Conservation (phyloP, 2,797 vertebrate genomes). For the Pseudopleuronectes americanus region DNA sequence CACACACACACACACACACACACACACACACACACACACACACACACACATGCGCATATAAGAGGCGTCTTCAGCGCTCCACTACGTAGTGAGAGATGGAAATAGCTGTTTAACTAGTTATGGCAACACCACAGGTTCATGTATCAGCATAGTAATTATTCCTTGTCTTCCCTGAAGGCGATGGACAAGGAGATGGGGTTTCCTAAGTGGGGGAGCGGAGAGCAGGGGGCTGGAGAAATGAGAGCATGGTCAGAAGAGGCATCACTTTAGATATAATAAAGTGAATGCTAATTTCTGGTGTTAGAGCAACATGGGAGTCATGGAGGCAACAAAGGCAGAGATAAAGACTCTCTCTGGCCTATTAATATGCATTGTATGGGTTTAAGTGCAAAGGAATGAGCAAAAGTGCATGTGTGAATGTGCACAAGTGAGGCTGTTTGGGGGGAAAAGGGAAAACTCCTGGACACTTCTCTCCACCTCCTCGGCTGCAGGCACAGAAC, state of each 20-base stretch:
- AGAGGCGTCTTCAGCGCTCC: slow-evolving; percentile 42
- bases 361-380: slow-evolving; percentile 34
- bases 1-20: slow-evolving; percentile 3
- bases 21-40: slow-evolving; percentile 9
- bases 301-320: slow-evolving; percentile 31
- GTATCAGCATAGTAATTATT: slow-evolving; percentile 77
- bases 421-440: slow-evolving; percentile 19
- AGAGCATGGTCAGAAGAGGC: slow-evolving; percentile 65
- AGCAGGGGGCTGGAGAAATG: slow-evolving; percentile 36
- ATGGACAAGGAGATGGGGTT: slow-evolving; percentile 47
- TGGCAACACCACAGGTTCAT: slow-evolving; percentile 66
- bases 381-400: slow-evolving; percentile 45
- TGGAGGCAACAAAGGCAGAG: slow-evolving; percentile 17
- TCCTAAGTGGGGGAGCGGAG: slow-evolving; percentile 25
- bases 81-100: slow-evolving; percentile 51
- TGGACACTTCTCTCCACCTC: slow-evolving; percentile 15
- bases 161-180: slow-evolving; percentile 52
- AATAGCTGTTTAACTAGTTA: slow-evolving; percentile 73
- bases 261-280: slow-evolving; percentile 62
- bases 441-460: slow-evolving; percentile 10
- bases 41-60: slow-evolving; percentile 28
- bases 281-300: slow-evolving; percentile 42
- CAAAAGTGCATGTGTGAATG: slow-evolving; percentile 48
- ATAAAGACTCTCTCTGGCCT: slow-evolving; percentile 33
- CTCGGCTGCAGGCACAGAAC: slow-evolving; percentile 37